These are phyloP conservation scores for Symphodus melops DNA, from an alignment of 2,113 vertebrate genomes.

Conservation along the genomic window DNA sequence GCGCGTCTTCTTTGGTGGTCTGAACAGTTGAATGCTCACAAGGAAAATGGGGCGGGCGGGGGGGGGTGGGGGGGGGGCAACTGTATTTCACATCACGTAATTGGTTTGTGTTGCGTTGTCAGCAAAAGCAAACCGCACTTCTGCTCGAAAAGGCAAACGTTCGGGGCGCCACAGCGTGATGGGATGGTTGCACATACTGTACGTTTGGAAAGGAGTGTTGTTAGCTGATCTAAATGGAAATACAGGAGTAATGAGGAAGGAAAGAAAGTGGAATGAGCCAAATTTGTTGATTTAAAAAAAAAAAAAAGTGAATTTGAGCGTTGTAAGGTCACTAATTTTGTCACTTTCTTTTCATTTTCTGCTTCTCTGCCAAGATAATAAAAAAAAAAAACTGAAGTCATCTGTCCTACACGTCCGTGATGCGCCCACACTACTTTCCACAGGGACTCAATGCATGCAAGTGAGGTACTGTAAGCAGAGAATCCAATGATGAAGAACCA, in stretches of 20 bases:
- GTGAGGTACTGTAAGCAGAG: background rate
- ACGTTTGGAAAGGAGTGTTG: background rate
- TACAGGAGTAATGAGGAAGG: background rate
- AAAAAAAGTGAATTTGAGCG: background rate
- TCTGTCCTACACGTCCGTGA: background rate
- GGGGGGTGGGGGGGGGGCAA: background rate
- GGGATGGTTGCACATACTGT: background rate
- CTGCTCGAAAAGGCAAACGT: background rate
- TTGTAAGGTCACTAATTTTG: too few species aligned
- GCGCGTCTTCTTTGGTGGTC: constrained; percentile 55
- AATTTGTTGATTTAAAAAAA: background rate
- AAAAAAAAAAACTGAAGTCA: too few species aligned
- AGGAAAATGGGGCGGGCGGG: background rate
- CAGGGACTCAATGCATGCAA: background rate
- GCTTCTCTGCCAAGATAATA: too few species aligned
- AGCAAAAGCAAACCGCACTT: constrained; percentile 30
- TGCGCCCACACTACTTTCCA: background rate
- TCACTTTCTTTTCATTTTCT: too few species aligned
- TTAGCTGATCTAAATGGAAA: background rate
- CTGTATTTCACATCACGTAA: constrained; percentile 26
- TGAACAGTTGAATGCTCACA: constrained; percentile 1
- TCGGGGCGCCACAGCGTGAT: background rate
- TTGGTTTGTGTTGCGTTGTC: constrained; percentile 29
- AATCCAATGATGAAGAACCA: background rate
- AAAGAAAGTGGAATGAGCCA: background rate